Percentiles rank a stretch among this genome's conserved stretches.
Conservation (phyloP, 2,113 vertebrate species). For the Chrysemys picta region DNA sequence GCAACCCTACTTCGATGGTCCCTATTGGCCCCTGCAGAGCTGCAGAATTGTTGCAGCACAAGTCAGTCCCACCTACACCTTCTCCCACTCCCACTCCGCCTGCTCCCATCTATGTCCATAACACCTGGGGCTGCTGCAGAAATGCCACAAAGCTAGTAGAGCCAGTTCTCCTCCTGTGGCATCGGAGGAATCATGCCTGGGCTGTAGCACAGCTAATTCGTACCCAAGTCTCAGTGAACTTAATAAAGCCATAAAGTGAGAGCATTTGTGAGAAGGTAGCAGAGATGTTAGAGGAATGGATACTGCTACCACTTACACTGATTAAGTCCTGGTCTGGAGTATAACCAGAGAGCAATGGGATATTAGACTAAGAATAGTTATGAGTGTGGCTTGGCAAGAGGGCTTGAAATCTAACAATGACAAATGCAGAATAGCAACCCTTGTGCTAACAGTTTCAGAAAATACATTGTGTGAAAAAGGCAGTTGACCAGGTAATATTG, state of each 20-base stretch:
- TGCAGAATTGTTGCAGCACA: rapidly evolving
- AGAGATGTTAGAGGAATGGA: not conserved
- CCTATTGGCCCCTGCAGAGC: not conserved
- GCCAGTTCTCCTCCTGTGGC: not conserved
- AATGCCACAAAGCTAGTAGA: not conserved
- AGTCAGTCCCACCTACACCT: rapidly evolving
- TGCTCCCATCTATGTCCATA: too few species aligned
- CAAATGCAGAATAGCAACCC: not conserved
- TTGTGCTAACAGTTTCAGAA: not conserved
- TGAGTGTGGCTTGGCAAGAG: not conserved
- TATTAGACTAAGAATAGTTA: constrained; percentile 21
- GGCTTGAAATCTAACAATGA: not conserved
- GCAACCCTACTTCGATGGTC: not conserved
- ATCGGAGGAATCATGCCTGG: not conserved
- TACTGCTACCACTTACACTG: not conserved
- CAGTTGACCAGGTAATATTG: not conserved
- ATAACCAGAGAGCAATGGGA: not conserved
- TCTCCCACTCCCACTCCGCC: not conserved
- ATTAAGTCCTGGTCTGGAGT: not conserved
- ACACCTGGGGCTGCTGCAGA: not conserved
- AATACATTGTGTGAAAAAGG: not conserved
- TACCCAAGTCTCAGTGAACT: not conserved
- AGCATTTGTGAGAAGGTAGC: too few species aligned
- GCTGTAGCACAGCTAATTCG: not conserved
- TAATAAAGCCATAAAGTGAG: not conserved